Percentiles rank a stretch among this genome's conserved stretches.
phyloP scores from a whole-genome alignment of 2,888 invertebrate species.

The Lamellibrachia columna region DNA sequence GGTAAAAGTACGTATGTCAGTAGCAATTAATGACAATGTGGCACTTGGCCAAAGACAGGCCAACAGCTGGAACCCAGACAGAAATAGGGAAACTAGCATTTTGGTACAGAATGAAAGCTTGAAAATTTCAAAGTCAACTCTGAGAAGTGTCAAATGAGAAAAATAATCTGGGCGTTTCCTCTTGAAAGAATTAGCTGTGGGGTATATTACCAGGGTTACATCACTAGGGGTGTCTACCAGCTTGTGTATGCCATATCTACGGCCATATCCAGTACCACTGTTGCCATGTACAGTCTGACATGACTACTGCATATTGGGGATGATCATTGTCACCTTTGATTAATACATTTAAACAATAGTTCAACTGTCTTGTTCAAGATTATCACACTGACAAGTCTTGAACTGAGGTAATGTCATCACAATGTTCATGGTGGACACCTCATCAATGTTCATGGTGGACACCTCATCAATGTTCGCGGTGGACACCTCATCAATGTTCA shows the following conservation, averaged over 20 bases:
- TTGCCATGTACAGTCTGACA: not conserved
- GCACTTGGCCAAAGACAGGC: not conserved
- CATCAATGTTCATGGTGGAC: too few relatives aligned
- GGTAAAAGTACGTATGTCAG: not conserved
- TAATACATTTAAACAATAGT: not conserved
- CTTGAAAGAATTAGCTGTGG: too few relatives aligned
- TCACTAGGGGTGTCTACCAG: not conserved
- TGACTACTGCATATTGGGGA: not conserved
- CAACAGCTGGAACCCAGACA: not conserved
- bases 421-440: not conserved
- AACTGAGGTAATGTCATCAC: conserved; percentile 5
- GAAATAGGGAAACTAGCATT: not conserved
- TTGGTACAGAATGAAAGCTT: not conserved
- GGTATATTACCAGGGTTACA: not conserved
- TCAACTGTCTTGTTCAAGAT: conserved; percentile 1
- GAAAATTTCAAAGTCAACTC: not conserved
- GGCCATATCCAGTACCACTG: not conserved
- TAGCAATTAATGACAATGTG: not conserved
- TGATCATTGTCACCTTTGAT: not conserved
- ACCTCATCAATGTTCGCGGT: too few relatives aligned
- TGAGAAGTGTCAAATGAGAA: not conserved
- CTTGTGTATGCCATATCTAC: not conserved
- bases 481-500: not conserved
- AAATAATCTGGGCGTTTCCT: not conserved
- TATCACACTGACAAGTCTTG: not conserved